phyloP scores from a whole-genome alignment of 2,888 invertebrate species.

The Byasa hedistus region DNA sequence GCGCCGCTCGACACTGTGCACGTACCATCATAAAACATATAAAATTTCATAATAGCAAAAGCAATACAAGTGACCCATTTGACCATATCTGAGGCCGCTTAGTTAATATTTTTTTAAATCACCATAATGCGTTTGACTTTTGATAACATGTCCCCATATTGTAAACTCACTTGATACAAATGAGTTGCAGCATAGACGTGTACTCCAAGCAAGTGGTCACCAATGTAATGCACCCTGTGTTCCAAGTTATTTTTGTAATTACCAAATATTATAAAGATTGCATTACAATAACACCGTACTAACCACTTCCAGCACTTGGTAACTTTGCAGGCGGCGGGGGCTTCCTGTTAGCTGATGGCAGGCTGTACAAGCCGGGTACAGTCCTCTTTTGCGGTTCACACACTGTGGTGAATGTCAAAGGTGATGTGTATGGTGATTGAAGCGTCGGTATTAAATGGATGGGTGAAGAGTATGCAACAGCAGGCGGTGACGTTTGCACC shows the following conservation, averaged over 20 bases:
- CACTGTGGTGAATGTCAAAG: slow-evolving; percentile 42
- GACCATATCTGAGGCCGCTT: too few relatives aligned
- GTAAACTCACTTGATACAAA: too few relatives aligned
- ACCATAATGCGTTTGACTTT: too few relatives aligned
- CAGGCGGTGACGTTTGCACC: slow-evolving; percentile 14
- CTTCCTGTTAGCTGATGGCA: slow-evolving; percentile 61
- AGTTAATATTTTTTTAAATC: too few relatives aligned
- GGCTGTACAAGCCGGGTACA: slow-evolving; percentile 59
- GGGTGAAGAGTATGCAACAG: slow-evolving; percentile 2
- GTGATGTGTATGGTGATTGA: slow-evolving; percentile 11
- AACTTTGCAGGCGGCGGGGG: slow-evolving; percentile 69
- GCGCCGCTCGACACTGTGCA: slow-evolving; percentile 48
- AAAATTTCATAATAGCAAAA: too few relatives aligned
- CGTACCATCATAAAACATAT: not conserved
- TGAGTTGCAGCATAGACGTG: too few relatives aligned
- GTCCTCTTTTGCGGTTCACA: slow-evolving; percentile 64
- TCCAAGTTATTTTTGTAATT: too few relatives aligned
- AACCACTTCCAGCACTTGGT: slow-evolving; percentile 57
- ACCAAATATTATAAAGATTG: too few relatives aligned
- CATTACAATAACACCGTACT: slow-evolving; percentile 38
- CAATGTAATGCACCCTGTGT: too few relatives aligned
- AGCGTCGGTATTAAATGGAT: slow-evolving; percentile 16
- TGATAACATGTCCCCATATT: too few relatives aligned
- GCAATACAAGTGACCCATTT: too few relatives aligned
- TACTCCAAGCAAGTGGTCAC: too few relatives aligned